A percentile compares a stretch with the other conserved stretches of the same genome.
Evolutionary conservation across 1,140 invertebrate species (phyloP).

Genomic region (Pseudomyrmex dendroicus): DNA sequence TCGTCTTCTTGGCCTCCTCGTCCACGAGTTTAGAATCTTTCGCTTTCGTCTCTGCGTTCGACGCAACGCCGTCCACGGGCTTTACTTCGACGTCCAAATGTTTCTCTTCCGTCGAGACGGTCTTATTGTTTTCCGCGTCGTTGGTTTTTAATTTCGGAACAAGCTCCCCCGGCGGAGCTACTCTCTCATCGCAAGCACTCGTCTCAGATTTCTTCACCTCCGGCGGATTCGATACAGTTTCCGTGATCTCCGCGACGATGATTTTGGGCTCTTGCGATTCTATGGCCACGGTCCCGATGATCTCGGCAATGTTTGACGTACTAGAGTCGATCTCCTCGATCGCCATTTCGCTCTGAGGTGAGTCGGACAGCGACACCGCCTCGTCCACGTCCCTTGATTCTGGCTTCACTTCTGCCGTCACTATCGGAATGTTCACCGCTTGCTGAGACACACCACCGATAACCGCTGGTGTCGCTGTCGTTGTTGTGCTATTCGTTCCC

Average conservation of each 20-base stretch:
- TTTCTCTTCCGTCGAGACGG: constrained; percentile 57
- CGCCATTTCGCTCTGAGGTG: constrained; percentile 79
- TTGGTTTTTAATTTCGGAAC: constrained; percentile 42
- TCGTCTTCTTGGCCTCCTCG: constrained; percentile 33
- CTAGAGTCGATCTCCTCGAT: constrained; percentile 83
- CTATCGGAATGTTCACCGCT: constrained; percentile 58
- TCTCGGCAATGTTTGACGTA: constrained; percentile 82
- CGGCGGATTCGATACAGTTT: constrained; percentile 33
- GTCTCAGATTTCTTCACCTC: constrained; percentile 63
- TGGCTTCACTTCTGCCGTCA: constrained; percentile 60
- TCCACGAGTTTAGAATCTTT: constrained; percentile 48
- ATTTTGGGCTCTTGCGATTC: constrained; percentile 75
- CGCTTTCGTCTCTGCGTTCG: constrained; percentile 49
- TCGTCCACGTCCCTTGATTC: constrained; percentile 74
- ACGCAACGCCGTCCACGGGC: constrained; percentile 25
- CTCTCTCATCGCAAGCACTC: constrained; percentile 51
- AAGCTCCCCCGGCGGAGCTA: constrained; percentile 47
- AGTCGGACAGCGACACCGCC: constrained; percentile 74
- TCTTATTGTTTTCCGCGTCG: constrained; percentile 47
- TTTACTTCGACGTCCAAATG: constrained; percentile 47
- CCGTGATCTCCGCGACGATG: constrained; percentile 63
- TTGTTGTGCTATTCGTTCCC: constrained; percentile 4
- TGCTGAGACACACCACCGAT: constrained; percentile 43
- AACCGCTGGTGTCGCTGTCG: constrained; percentile 25
- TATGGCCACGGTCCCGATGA: constrained; percentile 81